Evolutionary conservation across 2,797 vertebrate genomes (phyloP).

Genomic region (Botia almorhae): DNA sequence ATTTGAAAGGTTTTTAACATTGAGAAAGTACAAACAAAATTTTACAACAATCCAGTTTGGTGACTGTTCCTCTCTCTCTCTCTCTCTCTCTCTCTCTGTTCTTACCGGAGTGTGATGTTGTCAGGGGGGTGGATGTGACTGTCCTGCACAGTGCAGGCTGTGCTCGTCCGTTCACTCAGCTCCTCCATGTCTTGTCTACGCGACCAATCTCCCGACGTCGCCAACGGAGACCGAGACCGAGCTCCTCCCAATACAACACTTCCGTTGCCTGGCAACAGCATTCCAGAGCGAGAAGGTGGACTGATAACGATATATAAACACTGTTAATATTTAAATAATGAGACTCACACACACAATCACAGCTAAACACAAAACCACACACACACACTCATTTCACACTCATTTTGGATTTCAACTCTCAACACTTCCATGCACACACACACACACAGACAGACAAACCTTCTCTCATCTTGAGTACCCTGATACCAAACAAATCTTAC

Average conservation of each 20-base stretch:
- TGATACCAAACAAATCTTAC: too few species aligned
- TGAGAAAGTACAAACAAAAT: background rate
- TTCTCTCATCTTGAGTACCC: background rate
- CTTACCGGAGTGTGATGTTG: conserved; percentile 71
- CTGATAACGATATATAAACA: conserved; percentile 58
- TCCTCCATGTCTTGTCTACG: conserved; percentile 66
- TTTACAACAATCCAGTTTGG: background rate
- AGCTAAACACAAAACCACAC: conserved; percentile 22
- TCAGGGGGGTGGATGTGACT: conserved; percentile 56
- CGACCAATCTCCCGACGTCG: conserved; percentile 58
- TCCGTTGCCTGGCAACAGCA: conserved; percentile 77
- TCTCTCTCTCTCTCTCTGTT: background rate
- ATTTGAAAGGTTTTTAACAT: background rate
- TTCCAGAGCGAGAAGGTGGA: conserved; percentile 62
- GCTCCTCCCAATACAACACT: conserved; percentile 61
- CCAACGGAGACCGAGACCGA: conserved; percentile 54
- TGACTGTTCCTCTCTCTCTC: background rate
- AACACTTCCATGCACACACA: too few species aligned
- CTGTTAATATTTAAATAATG: conserved; percentile 25
- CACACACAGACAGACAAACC: background rate
- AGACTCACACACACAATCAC: conserved; percentile 27
- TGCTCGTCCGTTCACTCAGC: conserved; percentile 69
- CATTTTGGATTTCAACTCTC: too few species aligned
- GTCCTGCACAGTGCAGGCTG: conserved; percentile 70
- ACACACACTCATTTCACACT: background rate